Base-by-base conservation (phyloP, 1,140 invertebrate genomes). In the Caligus rogercresseyi region DNA sequence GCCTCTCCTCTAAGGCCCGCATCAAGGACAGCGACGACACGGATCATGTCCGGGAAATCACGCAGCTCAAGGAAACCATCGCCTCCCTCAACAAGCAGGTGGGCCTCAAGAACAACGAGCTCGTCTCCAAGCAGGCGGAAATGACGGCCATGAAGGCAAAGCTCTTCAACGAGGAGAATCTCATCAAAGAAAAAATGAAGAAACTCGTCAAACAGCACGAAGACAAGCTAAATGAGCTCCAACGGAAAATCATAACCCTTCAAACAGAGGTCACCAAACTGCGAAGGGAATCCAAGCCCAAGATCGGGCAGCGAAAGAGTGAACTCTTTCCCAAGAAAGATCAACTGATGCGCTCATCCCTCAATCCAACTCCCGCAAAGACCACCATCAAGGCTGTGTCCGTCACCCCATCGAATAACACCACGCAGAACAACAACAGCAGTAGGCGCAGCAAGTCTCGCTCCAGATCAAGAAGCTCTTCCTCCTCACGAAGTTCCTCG, bases 1-100 rank as follows among this genome's bases (percentile, higher is more conserved):
- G 64, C 2, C 14, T 57, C 43, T n/a, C 58, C 25, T 54, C 54
- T 19, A 51, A 43, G 54, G 54, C 15, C 13, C 18, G 66, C 18
- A 65, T 67, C 23, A 64, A 83, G 51, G 89, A 92, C 74, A 85
- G 86, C 0, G 87, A 86, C 68, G 88, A 84, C 70, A 88, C 87
- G 0, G 91, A 96, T 73, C 89, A 94, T 71, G 85, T 95, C 20
- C 88, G 93, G 11, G 87, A 88, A 0, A 87, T 94, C 71, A 93
- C 90, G 15, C 88, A 93, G 72, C 78, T 97, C 0, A 88, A 87
- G 70, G 92, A 96, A 73, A 85, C 92, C 70, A 91, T 95, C 67
- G 87, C 89, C 25, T 83, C 82, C 69, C 74, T 95, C n/a, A 86
- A 94, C 71, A 93, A 91, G 72, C 86, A 89, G 69, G 76, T 95